Conservation (phyloP, 2,888 invertebrate genomes). For the Unio delphinus region DNA sequence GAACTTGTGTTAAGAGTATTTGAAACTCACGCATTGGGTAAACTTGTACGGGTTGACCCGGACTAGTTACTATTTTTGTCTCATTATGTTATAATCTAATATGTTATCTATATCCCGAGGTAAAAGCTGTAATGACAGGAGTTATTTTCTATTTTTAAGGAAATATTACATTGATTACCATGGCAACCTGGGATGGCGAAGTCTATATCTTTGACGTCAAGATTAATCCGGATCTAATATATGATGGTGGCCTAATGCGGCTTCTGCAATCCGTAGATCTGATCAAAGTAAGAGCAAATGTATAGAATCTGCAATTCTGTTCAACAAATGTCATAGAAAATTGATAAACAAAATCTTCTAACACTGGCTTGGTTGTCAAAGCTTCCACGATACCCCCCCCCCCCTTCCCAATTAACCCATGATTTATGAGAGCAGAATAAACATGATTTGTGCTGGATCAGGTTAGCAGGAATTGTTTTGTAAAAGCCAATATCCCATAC, state of each 20-base stretch:
- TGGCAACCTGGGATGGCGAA: conserved; percentile 39
- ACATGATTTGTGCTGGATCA: too few relatives aligned
- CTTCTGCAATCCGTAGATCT: conserved; percentile 47
- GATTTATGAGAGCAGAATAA: too few relatives aligned
- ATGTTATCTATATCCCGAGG: not conserved
- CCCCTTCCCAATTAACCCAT: too few relatives aligned
- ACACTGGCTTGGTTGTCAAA: too few relatives aligned
- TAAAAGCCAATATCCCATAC: too few relatives aligned
- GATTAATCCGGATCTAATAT: conserved; percentile 37
- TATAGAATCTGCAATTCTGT: not conserved
- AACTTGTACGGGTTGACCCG: not conserved
- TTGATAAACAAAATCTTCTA: too few relatives aligned
- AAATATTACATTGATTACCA: conserved; percentile 35
- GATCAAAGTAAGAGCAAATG: conserved; percentile 36
- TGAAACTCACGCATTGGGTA: not conserved
- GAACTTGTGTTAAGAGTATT: too few relatives aligned
- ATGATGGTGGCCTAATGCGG: conserved; percentile 41
- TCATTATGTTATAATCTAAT: not conserved
- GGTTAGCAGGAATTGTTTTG: too few relatives aligned
- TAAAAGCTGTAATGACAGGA: conserved; percentile 7
- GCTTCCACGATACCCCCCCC: too few relatives aligned
- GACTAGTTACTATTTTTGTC: not conserved
- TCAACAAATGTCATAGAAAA: too few relatives aligned
- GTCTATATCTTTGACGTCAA: conserved; percentile 48
- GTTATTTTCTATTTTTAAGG: conserved; percentile 15